Evolutionary conservation across 2,113 vertebrate genomes (phyloP), one percentile per base, ranked within the genome.

Genomic region (Microtus montanus): DNA sequence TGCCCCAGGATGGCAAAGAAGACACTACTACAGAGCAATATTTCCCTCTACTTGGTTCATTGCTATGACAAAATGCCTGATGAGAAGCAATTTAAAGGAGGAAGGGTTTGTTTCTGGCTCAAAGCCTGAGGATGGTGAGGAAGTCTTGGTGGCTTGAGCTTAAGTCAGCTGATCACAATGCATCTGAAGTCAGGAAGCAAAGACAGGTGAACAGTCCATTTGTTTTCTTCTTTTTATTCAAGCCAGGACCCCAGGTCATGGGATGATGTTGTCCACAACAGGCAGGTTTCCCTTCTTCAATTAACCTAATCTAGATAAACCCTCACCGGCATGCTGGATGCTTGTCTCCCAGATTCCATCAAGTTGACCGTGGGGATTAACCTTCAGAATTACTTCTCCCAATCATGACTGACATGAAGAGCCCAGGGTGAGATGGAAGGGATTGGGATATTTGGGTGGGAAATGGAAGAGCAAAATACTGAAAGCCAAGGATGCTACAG

Each of bases 11-110:
- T 38, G 2, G 44, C n/a, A 30, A 38, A 66, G 54, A 71, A 89
- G 68, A 61, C 30, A 30, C 30, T 41, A 24, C 28, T 19, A 2
- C 7, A 38, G 2, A 11, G 24, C 41, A 9, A 1, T 0, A 5
- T 19, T 49, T n/a, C 1, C 14, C 80, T 87, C 41, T 19, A 0
- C 28, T 44, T 47, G 28, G 11, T 12, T 66, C 41, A 20, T 47
- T 66, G 15, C 41, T 66, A 15, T 33, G 38, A 30, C 26, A 44
- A 49, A 78, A 58, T 58, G 19, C 17, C 54, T 58, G 54, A 58
- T 58, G 17, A 44, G 15, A 47, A 66, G 38, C 38, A 64, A 66
- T 44, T 44, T 44, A 44, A 64, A 7, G 38, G 30, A 66, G 8
- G 26, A 33, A 47, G 1, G 8, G 82, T 47, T 85, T 85, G 33